Conservation (phyloP, 2,797 vertebrate genomes). For the Anomalospiza imberbis region DNA sequence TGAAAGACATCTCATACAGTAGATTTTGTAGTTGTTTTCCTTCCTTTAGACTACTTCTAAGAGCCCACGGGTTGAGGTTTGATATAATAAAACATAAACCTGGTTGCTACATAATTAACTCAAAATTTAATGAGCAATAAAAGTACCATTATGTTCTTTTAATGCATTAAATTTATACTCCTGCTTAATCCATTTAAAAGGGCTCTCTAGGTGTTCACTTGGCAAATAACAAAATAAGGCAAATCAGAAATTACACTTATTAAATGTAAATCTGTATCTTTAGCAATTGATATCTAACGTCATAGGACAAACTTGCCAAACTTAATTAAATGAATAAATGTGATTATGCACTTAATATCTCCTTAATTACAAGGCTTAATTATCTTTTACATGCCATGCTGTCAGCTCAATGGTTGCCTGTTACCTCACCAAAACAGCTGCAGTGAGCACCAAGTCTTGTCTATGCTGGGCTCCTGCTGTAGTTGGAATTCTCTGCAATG, state of each 20-base stretch:
- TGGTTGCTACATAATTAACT: conserved; percentile 71
- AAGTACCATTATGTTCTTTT: conserved; percentile 65
- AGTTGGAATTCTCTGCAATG: background rate
- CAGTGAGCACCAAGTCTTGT: background rate
- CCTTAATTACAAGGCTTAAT: conserved; percentile 1
- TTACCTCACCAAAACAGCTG: conserved; percentile 1
- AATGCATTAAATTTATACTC: conserved; percentile 47
- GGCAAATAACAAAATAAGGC: conserved; percentile 9
- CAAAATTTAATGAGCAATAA: conserved; percentile 71
- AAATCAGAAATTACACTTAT: background rate
- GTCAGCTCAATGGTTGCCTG: background rate
- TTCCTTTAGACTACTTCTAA: background rate
- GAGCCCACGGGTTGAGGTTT: background rate
- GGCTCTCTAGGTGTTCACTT: conserved; percentile 27
- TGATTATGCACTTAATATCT: conserved; percentile 22
- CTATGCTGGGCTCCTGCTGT: background rate
- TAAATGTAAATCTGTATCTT: background rate
- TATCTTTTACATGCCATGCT: background rate
- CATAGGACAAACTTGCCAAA: conserved; percentile 23
- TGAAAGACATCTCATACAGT: background rate
- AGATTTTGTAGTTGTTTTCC: background rate
- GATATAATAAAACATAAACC: conserved; percentile 26
- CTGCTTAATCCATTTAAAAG: conserved; percentile 54
- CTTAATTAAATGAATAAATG: background rate
- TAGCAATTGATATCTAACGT: conserved; percentile 11